Conservation (phyloP, 2,888 invertebrate species). For the Automeris io region DNA sequence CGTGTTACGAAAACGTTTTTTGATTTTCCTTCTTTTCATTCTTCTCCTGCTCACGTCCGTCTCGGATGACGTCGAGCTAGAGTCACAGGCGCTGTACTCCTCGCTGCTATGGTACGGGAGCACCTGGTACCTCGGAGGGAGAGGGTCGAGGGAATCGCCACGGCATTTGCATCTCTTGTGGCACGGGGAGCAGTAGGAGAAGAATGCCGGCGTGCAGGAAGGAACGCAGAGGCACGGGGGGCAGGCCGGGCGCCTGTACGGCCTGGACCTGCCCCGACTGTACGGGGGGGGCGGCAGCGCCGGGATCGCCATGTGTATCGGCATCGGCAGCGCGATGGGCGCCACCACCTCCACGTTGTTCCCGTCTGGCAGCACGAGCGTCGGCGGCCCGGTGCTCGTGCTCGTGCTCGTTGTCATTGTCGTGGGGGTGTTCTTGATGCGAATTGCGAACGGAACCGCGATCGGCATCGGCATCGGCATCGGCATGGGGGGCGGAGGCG, state of each 20-base stretch:
- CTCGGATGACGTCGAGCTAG: constrained; percentile 1
- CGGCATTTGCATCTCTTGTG: constrained; percentile 53
- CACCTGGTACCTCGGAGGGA: constrained; percentile 21
- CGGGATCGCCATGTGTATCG: constrained; percentile 38
- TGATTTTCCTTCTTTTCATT: constrained; percentile 8
- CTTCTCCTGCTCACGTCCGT: neutral
- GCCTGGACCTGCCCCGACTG: constrained; percentile 19
- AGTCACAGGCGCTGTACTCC: constrained; percentile 10
- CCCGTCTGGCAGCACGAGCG: too few species aligned
- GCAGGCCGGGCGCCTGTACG: constrained; percentile 45
- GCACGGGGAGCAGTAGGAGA: constrained; percentile 55
- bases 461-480: constrained; percentile 14
- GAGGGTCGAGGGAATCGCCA: constrained; percentile 30
- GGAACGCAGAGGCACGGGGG: constrained; percentile 56
- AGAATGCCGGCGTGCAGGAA: constrained; percentile 56
- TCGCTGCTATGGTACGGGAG: constrained; percentile 19
- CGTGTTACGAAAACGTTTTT: constrained; percentile 4
- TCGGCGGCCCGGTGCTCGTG: too few species aligned
- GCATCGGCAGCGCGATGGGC: constrained; percentile 27
- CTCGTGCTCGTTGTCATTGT: constrained; percentile 17
- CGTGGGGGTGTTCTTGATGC: constrained; percentile 15
- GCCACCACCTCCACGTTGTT: constrained; percentile 20
- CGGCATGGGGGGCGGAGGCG: constrained; percentile 16
- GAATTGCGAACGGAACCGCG: constrained; percentile 11
- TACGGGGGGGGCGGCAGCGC: constrained; percentile 22